These are phyloP conservation scores for Catonia carolina DNA, from an alignment of 2,888 invertebrate species.

Conservation along the genomic window DNA sequence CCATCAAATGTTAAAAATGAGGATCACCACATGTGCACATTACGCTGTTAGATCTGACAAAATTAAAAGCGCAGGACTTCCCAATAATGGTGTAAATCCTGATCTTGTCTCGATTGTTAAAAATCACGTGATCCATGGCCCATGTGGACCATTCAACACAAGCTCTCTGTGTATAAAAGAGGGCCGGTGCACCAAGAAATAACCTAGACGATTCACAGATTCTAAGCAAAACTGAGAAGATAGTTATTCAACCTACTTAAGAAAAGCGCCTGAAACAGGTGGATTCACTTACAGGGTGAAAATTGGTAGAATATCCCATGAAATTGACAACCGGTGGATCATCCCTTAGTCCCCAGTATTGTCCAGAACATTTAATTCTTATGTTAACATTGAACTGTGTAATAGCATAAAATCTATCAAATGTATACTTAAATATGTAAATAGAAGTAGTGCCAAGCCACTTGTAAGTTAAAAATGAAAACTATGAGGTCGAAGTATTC, in stretches of 20 bases:
- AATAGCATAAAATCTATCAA: background rate
- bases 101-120: constrained; percentile 32
- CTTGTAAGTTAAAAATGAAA: constrained; percentile 18
- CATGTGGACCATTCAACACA: constrained; percentile 38
- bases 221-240: constrained; percentile 26
- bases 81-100: constrained; percentile 36
- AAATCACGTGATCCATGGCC: constrained; percentile 38
- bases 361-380: background rate
- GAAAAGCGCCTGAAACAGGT: constrained; percentile 23
- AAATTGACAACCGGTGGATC: constrained; percentile 5
- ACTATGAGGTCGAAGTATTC: constrained; percentile 29
- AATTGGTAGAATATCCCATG: background rate
- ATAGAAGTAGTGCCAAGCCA: constrained; percentile 24
- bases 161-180: constrained; percentile 41
- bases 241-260: constrained; percentile 39
- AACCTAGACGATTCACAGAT: constrained; percentile 35
- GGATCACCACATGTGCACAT: constrained; percentile 37
- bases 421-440: too few species aligned
- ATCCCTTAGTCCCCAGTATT: background rate
- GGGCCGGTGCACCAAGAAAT: constrained; percentile 41
- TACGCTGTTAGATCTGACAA: constrained; percentile 36
- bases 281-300: background rate
- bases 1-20: constrained; percentile 38
- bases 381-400: background rate
- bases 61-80: constrained; percentile 40